Evolutionary conservation across 2,113 vertebrate species (phyloP).

Genomic region (Hylia prasina): DNA sequence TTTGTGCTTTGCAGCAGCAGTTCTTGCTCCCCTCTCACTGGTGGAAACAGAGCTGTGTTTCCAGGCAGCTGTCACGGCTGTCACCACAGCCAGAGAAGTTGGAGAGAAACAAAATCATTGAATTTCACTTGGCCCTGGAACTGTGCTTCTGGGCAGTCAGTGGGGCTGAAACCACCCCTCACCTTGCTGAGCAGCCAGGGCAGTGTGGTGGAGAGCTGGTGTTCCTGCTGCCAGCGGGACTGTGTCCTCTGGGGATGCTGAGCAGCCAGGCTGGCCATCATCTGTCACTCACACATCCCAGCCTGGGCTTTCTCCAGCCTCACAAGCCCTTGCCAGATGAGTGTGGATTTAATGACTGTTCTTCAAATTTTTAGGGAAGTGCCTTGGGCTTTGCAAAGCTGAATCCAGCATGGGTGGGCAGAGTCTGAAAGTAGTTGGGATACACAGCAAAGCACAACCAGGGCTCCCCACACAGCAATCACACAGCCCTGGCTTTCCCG

Average conservation of each 20-base stretch:
- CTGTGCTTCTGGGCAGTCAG: not conserved
- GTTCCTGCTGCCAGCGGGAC: not conserved
- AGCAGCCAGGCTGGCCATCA: not conserved
- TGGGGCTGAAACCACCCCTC: not conserved
- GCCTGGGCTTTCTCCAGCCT: not conserved
- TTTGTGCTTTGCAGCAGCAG: not conserved
- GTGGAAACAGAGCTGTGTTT: not conserved
- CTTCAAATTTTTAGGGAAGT: not conserved
- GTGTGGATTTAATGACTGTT: not conserved
- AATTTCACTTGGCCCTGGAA: not conserved
- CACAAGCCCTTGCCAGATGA: not conserved
- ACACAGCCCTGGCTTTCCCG: not conserved
- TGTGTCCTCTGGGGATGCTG: fast-evolving
- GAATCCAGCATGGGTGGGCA: not conserved
- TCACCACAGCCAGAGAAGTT: not conserved
- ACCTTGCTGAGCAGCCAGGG: not conserved
- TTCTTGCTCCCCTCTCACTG: not conserved
- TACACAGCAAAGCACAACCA: not conserved
- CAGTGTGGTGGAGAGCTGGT: not conserved
- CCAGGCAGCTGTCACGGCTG: not conserved
- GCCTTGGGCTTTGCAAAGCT: not conserved
- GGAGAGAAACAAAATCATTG: not conserved
- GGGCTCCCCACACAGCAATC: fast-evolving
- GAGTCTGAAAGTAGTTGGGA: not conserved
- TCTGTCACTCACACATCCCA: not conserved